Percentiles rank a stretch among this genome's conserved stretches.
Conservation (phyloP, 2,113 vertebrate species). For the Pachyramphus minor region DNA sequence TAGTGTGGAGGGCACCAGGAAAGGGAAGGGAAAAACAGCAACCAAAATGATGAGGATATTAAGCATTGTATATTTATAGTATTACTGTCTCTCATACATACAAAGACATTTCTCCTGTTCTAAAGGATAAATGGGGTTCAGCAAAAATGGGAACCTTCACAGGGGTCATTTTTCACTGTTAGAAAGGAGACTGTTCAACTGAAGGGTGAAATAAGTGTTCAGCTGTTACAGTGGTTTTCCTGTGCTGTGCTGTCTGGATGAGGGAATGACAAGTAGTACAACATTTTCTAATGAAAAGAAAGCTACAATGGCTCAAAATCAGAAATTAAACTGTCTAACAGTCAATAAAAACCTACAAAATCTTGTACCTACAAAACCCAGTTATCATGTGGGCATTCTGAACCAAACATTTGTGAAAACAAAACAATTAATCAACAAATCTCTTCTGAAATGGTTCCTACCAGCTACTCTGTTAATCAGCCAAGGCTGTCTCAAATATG, state of each 20-base stretch:
- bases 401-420: background rate
- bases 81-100: background rate
- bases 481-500: background rate
- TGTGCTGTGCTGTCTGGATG: background rate
- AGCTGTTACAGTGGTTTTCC: background rate
- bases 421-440: background rate
- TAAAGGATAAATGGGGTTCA: background rate
- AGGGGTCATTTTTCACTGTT: background rate
- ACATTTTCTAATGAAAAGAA: background rate
- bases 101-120: background rate
- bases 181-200: background rate
- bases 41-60: conserved; percentile 63
- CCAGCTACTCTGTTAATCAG: background rate
- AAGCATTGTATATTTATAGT: background rate
- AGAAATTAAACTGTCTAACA: background rate
- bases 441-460: background rate
- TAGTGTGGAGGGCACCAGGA: conserved; percentile 60
- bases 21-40: conserved; percentile 68
- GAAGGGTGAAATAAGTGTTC: background rate
- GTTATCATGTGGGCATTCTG: background rate
- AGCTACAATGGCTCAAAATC: background rate
- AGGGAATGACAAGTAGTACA: background rate
- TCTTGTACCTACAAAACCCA: background rate
- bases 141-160: background rate
- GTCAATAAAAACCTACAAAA: background rate